Evolutionary conservation across 2,113 vertebrate genomes (phyloP), one percentile per base, ranked within the genome.

Genomic region (Brachyhypopomus occidentalis): DNA sequence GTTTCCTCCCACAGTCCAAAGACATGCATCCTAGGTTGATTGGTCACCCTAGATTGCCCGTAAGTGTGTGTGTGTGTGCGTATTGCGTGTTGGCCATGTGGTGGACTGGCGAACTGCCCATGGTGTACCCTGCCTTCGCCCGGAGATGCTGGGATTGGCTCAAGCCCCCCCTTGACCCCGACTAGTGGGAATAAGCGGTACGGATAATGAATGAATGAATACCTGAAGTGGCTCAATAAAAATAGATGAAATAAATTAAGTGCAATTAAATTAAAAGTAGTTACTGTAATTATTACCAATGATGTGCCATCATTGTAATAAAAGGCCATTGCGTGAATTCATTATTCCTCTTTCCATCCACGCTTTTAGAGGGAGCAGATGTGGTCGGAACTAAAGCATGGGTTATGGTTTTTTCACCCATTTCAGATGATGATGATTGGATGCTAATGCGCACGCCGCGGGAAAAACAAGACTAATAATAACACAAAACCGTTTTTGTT

Each of bases 211-310:
- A n/a, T n/a, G n/a, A n/a, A n/a, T n/a, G n/a, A 74, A 58, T 36
- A 34, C 19, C 25, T 34, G 52, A 20, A 41, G 14, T 41, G 0
- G 14, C 2, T 58, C 0, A 27, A 17, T 64, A 52, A 6, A 75
- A n/a, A 60, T 22, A 59, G 2, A 3, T 20, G 9, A 36, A 58
- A 17, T 14, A 36, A 58, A 12, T 36, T 11, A 38, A 38, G 20
- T 62, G 27, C 30, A 56, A 59, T 22, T 56, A n/a, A 79, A 63
- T 72, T 22, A 69, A 45, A 45, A 45, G 5, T 14, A 52, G 12
- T 52, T 52, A 67, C 45, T 81, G 48, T 63, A 75, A 69, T 70
- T 77, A 70, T 48, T 76, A 60, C 20, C 34, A 38, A 36, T 23
- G 38, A 38, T 11, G 36, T 14, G n/a, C 19, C n/a, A 20, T 2